Evolutionary conservation across 2,888 invertebrate species (phyloP), one percentile per base, ranked within the genome.

Genomic region (Volucella zonaria): DNA sequence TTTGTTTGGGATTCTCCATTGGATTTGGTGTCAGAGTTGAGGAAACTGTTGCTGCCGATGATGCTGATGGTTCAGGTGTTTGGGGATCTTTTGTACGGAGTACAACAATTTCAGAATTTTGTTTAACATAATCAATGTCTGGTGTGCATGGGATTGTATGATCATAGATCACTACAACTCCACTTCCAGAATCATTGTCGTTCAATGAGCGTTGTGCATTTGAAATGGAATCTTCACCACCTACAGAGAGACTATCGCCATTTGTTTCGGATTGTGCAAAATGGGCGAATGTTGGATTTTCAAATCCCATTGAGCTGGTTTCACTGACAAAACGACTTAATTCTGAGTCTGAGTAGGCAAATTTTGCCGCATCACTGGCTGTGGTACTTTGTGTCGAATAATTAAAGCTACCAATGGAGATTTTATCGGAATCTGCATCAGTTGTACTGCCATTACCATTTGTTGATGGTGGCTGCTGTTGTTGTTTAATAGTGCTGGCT

Each of bases 271-370:
- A 82, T 38, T 86, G 82, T 52, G 89, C 91, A 31, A 92, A 90
- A 87, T 92, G 92, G 2, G 88, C 90, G 81, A 91, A 92, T 18
- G 92, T 92, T 58, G 91, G 92, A 89, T 92, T 92, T 87, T 91
- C 91, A 76, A 90, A 91, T 77, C 92, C 90, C 87, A 91, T 87
- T 67, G 92, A 91, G 88, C 91, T 91, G 51, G 90, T 91, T 87
- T 92, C 92, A 87, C 91, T 92, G 64, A 91, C 90, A 88, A 90
- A 91, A 64, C 91, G 91, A 89, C 90, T 91, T 82, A 91, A 82
- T 87, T 92, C 92, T 18, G 90, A 91, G 87, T 91, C 92, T 68
- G 90, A 90, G 66, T 90, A 90, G 43, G 87, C 87, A 59, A 87
- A 87, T 71, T 88, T 88, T 1, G 76, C 76, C 40, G 88, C 87